These are phyloP conservation scores for Acomys russatus DNA, from an alignment of 2,797 vertebrate species.

Conservation along the genomic window DNA sequence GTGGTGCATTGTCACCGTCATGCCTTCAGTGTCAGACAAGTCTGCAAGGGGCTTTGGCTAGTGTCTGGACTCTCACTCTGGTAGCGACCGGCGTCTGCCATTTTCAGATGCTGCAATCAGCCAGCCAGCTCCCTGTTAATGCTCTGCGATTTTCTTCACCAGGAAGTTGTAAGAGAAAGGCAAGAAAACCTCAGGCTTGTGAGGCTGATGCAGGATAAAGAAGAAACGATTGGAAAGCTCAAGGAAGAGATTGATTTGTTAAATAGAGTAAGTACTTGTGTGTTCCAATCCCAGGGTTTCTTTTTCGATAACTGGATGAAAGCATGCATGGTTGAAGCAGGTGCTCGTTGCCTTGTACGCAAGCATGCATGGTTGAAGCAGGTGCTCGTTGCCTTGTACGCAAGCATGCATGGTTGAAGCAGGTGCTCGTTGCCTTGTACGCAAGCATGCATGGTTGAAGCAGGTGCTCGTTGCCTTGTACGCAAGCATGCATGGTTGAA, in stretches of 20 bases:
- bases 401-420: constrained; percentile 4
- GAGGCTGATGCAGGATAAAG: constrained; percentile 95
- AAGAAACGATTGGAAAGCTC: constrained; percentile 96
- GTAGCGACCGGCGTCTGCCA: background rate
- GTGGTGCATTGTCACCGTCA: background rate
- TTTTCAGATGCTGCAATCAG: constrained; percentile 39
- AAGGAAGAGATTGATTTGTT: constrained; percentile 98
- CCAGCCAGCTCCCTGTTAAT: constrained; percentile 45
- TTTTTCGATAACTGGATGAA: constrained; percentile 2
- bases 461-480: constrained; percentile 4
- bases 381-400: background rate
- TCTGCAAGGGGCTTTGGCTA: background rate
- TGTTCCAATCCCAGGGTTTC: background rate
- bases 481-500: background rate
- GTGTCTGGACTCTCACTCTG: background rate
- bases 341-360: background rate
- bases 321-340: background rate
- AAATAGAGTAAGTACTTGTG: constrained; percentile 94
- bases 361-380: constrained; percentile 10
- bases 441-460: background rate
- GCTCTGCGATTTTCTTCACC: constrained; percentile 74
- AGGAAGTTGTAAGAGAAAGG: constrained; percentile 95
- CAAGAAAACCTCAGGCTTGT: constrained; percentile 94
- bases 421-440: background rate
- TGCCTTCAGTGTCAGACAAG: background rate